Evolutionary conservation across 2,888 invertebrate genomes (phyloP), one percentile per base, ranked within the genome.

Genomic region (Priocnemis perturbator): DNA sequence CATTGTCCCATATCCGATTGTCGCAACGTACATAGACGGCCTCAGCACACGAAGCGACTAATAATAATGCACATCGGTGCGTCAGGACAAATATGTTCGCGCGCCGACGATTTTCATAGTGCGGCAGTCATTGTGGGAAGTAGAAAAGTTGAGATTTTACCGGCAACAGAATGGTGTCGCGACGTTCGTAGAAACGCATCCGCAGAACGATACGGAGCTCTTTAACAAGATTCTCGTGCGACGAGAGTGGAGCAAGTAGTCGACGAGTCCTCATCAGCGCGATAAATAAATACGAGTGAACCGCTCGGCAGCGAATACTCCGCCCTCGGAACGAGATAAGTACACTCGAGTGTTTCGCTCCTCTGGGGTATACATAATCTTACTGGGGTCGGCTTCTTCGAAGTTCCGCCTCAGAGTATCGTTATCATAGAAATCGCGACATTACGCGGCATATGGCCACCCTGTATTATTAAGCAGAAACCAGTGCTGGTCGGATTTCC

Each of bases 391-490:
- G 63, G 64, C 56, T 56, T 47, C 56, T 56, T 47, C 50, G 30
- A 48, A 64, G 63, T 58, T 64, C 52, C 19, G 19, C 57, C 64
- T 58, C 37, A 58, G 48, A 53, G 65, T 48, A 55, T 60, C 73
- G 78, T 83, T 83, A 84, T 81, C 84, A 83, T 82, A 81, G 83
- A 81, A 84, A 84, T 83, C 78, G 79, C 69, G 67, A 71, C 73
- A 81, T 81, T 81, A 83, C 81, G 71, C 66, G 60, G 77, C 79
- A 78, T 81, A 79, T 79, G 78, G 77, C 69, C 71, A 75, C 73
- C 60, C 66, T 70, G 80, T 77, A 76, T 79, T 80, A 80, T 81
- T 79, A 80, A 76, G 72, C 76, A 64, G 64, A 55, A 68, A 66
- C 52, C 58, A 56, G 60, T 48, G 58, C 55, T 61, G 57, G 50